These are phyloP conservation scores for Pteropus alecto DNA, from an alignment of 2,113 vertebrate species.

Conservation along the genomic window DNA sequence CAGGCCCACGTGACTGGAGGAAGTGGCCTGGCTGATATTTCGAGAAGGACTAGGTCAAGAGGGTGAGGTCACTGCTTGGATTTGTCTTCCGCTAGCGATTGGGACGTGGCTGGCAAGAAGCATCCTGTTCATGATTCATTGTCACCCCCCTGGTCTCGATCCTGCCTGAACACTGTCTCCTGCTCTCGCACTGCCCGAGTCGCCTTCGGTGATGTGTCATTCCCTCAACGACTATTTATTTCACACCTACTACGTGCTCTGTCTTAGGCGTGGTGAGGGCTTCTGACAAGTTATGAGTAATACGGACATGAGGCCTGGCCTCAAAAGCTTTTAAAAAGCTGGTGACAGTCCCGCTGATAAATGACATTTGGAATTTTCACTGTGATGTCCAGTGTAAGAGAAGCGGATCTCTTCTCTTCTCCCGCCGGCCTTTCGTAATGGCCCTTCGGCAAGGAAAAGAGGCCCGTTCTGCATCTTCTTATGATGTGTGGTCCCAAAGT, in stretches of 20 bases:
- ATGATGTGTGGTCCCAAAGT: background rate
- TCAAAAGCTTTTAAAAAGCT: background rate
- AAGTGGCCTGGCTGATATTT: conserved; percentile 43
- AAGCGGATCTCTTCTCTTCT: background rate
- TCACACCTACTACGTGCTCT: fast-evolving
- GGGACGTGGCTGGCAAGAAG: background rate
- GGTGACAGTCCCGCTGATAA: background rate
- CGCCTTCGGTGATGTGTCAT: background rate
- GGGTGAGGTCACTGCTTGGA: fast-evolving
- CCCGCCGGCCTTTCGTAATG: background rate
- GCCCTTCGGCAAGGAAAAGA: background rate
- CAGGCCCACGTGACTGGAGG: background rate
- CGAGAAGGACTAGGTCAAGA: background rate
- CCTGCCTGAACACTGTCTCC: background rate
- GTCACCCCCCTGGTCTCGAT: background rate
- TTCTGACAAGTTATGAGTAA: background rate
- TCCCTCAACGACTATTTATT: no score
- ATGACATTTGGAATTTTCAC: background rate
- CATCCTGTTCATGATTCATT: background rate
- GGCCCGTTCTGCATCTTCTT: background rate
- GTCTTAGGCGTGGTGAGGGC: fast-evolving
- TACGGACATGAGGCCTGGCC: background rate
- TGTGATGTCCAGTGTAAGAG: background rate
- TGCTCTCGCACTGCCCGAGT: background rate
- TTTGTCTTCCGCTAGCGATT: background rate